Conservation (phyloP, 2,797 vertebrate species). For the Rhincodon typus region DNA sequence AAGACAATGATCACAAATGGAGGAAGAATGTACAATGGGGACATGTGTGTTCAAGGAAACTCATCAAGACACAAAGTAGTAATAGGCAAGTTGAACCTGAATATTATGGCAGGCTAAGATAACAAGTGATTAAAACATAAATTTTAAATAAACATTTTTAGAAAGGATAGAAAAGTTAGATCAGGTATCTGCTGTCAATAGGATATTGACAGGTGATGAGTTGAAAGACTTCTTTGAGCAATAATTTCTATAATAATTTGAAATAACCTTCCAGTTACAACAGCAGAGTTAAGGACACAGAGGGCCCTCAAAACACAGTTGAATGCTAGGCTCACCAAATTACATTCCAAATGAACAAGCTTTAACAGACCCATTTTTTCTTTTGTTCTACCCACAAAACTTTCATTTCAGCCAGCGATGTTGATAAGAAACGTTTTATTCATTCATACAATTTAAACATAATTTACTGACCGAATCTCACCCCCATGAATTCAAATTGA, state of each 20-base stretch:
- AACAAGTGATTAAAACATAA: background rate
- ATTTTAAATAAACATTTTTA: background rate
- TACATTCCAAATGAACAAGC: background rate
- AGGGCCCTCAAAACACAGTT: background rate
- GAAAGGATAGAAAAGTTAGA: background rate
- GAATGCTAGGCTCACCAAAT: background rate
- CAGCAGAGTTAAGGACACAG: background rate
- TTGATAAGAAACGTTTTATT: background rate
- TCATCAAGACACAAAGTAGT: background rate
- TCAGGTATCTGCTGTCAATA: background rate
- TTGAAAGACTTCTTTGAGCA: background rate
- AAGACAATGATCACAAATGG: background rate
- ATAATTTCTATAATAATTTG: background rate
- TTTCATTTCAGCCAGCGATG: background rate
- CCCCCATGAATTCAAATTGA: background rate
- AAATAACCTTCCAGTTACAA: background rate
- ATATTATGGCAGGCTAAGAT: background rate
- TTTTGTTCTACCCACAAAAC: background rate
- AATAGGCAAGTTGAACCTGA: background rate
- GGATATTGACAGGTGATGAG: background rate
- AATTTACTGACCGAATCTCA: background rate
- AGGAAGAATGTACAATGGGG: background rate
- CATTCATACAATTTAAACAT: background rate
- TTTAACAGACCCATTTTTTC: background rate
- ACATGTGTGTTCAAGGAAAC: background rate